Evolutionary conservation across 92 coral and sea anemone genomes (phyloP).

Genomic region (Actinostola sp.): DNA sequence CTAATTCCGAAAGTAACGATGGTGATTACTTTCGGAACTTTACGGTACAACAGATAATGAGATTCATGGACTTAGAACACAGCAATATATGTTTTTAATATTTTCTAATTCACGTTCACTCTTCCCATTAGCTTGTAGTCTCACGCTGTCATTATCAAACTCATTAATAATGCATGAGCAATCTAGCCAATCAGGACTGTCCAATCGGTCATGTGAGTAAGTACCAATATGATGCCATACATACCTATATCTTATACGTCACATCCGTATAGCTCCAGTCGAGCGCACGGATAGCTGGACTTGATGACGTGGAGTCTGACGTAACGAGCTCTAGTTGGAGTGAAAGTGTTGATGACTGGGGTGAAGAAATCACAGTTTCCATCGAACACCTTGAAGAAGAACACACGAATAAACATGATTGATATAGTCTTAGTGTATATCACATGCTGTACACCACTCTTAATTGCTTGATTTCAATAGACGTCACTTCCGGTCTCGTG

Average conservation of each 20-base stretch:
- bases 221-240: no score
- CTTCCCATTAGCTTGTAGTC: no score
- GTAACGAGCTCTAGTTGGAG: conserved; percentile 65
- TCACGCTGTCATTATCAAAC: no score
- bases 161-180: no score
- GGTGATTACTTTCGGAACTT: no score
- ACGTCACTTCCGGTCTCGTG: not conserved
- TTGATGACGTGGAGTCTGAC: conserved; percentile 73
- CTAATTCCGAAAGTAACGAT: no score
- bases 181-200: no score
- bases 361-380: conserved; percentile 97
- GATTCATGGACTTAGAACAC: no score
- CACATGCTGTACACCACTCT: not conserved
- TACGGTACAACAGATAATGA: no score
- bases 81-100: no score
- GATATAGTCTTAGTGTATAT: not conserved
- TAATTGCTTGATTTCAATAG: not conserved
- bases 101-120: no score
- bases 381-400: conserved; percentile 57
- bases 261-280: conserved; percentile 93
- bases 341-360: conserved; percentile 81
- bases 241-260: conserved; percentile 20
- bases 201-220: no score
- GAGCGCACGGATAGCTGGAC: conserved; percentile 72
- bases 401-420: not conserved